A percentile compares a stretch with the other conserved stretches of the same genome.
phyloP scores from a whole-genome alignment of 2,113 vertebrate species.

The Centropus bengalensis region DNA sequence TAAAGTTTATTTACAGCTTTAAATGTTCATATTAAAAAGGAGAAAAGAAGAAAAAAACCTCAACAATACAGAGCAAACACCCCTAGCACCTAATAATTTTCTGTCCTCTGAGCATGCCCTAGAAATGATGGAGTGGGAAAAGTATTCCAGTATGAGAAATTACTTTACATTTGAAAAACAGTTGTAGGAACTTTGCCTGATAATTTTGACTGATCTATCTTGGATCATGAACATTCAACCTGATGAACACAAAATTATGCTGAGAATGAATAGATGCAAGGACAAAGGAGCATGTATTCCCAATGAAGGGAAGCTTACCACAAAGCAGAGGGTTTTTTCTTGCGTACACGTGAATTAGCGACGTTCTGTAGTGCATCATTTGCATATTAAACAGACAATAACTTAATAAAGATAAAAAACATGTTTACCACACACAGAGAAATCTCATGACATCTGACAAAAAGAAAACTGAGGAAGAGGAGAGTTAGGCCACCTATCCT shows the following conservation, averaged over 20 bases:
- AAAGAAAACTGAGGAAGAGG: neutral
- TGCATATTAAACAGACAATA: slow-evolving; percentile 41
- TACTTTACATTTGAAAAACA: neutral
- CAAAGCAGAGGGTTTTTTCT: neutral
- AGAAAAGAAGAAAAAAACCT: rapidly evolving
- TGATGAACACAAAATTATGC: neutral
- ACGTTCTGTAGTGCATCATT: slow-evolving; percentile 22
- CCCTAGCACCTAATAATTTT: neutral
- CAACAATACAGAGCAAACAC: neutral
- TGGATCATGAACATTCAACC: neutral
- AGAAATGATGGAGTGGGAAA: neutral
- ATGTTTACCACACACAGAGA: slow-evolving; percentile 2
- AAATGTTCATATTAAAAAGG: neutral
- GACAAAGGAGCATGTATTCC: neutral
- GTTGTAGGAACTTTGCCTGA: neutral
- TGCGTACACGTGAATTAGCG: neutral
- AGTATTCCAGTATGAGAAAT: neutral
- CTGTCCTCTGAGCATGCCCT: neutral
- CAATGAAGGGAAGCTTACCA: neutral
- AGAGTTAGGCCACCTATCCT: neutral
- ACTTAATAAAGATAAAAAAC: slow-evolving; percentile 10
- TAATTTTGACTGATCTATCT: neutral
- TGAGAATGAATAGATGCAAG: neutral
- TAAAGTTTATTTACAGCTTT: neutral
- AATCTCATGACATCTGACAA: slow-evolving; percentile 21